Evolutionary conservation across 2,888 invertebrate genomes (phyloP).

Genomic region (Tetropium fuscum): DNA sequence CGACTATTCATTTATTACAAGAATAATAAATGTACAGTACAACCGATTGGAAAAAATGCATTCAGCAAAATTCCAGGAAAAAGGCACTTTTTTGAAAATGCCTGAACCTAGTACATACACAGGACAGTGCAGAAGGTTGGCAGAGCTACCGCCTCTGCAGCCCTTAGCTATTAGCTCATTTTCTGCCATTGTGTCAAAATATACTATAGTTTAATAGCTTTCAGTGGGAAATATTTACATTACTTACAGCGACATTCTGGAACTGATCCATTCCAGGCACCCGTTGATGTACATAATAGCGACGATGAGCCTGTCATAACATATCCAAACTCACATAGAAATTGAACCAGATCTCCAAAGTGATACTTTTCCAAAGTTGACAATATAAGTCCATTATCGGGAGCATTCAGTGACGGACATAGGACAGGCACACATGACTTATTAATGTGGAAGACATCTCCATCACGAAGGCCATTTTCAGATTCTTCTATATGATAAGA

Average conservation of each 20-base stretch:
- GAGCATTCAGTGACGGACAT: constrained; percentile 82
- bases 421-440: constrained; percentile 96
- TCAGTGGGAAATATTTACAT: too few relatives aligned
- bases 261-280: constrained; percentile 93
- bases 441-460: constrained; percentile 88
- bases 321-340: constrained; percentile 96
- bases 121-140: too few relatives aligned
- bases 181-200: too few relatives aligned
- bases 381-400: constrained; percentile 87
- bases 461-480: constrained; percentile 90
- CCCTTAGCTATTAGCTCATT: too few relatives aligned
- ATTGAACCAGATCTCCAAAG: constrained; percentile 89
- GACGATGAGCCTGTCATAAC: constrained; percentile 90
- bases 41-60: too few relatives aligned
- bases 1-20: too few relatives aligned
- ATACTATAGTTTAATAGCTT: too few relatives aligned
- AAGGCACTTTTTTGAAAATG: too few relatives aligned
- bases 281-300: constrained; percentile 88
- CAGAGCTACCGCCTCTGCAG: too few relatives aligned
- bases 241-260: constrained; percentile 93
- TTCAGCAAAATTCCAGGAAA: too few relatives aligned
- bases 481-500: constrained; percentile 83
- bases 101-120: too few relatives aligned
- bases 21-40: too few relatives aligned
- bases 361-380: constrained; percentile 86